A percentile compares a stretch with the other conserved stretches of the same genome.
These are phyloP conservation scores for Acrossocheilus fasciatus DNA, from an alignment of 2,797 vertebrate species.

Conservation along the genomic window DNA sequence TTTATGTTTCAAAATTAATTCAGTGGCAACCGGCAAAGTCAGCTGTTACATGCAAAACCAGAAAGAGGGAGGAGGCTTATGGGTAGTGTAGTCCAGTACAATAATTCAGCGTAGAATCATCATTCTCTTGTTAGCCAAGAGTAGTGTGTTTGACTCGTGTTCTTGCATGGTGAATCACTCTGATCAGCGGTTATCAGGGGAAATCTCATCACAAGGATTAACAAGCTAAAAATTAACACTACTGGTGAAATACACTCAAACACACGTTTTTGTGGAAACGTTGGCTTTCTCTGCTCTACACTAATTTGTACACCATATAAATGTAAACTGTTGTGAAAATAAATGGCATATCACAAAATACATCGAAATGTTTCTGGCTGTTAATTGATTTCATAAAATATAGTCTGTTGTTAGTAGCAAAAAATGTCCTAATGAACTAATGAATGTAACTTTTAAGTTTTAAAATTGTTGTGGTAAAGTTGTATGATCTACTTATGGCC, in stretches of 20 bases:
- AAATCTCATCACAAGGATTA: constrained; percentile 31
- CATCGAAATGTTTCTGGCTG: constrained; percentile 23
- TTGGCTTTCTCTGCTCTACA: constrained; percentile 81
- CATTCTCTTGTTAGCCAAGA: constrained; percentile 32
- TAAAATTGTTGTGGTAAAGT: background rate
- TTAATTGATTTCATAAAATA: constrained; percentile 7
- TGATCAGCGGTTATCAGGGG: constrained; percentile 4
- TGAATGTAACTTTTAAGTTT: background rate
- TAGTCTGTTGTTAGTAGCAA: background rate
- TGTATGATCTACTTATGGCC: background rate
- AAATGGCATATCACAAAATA: constrained; percentile 83
- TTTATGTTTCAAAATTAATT: constrained; percentile 12
- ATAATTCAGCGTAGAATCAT: constrained; percentile 35
- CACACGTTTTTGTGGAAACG: constrained; percentile 72
- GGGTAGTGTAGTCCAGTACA: constrained; percentile 45
- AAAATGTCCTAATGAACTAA: background rate
- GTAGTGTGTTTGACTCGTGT: constrained; percentile 36
- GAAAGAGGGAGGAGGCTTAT: constrained; percentile 14
- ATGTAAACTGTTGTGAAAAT: constrained; percentile 94
- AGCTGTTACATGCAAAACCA: background rate
- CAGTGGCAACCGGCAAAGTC: constrained; percentile 10
- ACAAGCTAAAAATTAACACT: constrained; percentile 49
- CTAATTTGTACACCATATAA: constrained; percentile 87
- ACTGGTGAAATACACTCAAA: constrained; percentile 48
- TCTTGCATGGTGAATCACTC: constrained; percentile 43